Evolutionary conservation across 2,113 vertebrate genomes (phyloP).

Genomic region (Gallinago undulata): DNA sequence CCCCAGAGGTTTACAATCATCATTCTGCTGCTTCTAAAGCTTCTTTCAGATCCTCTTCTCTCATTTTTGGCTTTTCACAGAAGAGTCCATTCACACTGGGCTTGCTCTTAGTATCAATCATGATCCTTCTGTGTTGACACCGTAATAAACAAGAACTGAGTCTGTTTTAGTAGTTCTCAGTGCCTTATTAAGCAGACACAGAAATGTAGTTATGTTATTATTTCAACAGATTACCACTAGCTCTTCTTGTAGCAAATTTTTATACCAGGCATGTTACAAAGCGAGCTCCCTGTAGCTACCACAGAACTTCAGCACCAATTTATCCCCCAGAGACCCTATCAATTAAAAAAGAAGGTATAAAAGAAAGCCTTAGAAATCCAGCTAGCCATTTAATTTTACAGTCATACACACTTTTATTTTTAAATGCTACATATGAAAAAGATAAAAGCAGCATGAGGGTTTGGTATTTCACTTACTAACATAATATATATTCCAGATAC

Average conservation of each 20-base stretch:
- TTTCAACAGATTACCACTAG: background rate
- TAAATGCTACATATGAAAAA: background rate
- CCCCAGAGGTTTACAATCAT: background rate
- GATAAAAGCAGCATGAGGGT: background rate
- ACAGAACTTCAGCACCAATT: background rate
- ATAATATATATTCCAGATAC: background rate
- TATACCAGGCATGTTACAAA: background rate
- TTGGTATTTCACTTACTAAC: constrained; percentile 6
- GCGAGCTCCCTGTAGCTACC: background rate
- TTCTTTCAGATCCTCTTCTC: background rate
- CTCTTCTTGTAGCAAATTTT: background rate
- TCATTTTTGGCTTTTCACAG: background rate
- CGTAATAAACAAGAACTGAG: background rate
- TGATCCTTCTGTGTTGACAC: background rate
- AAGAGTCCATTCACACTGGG: background rate
- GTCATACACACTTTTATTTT: background rate
- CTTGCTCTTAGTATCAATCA: background rate
- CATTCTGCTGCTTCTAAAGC: background rate
- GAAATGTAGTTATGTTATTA: background rate
- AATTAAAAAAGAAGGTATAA: background rate
- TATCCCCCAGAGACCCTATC: background rate
- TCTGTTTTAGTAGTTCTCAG: background rate
- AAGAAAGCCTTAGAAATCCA: background rate
- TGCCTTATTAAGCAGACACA: background rate
- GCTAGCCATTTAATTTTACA: background rate